A percentile compares a stretch with the other conserved stretches of the same genome.
These are phyloP conservation scores for Oplegnathus fasciatus DNA, from an alignment of 2,113 vertebrate species.

Conservation along the genomic window DNA sequence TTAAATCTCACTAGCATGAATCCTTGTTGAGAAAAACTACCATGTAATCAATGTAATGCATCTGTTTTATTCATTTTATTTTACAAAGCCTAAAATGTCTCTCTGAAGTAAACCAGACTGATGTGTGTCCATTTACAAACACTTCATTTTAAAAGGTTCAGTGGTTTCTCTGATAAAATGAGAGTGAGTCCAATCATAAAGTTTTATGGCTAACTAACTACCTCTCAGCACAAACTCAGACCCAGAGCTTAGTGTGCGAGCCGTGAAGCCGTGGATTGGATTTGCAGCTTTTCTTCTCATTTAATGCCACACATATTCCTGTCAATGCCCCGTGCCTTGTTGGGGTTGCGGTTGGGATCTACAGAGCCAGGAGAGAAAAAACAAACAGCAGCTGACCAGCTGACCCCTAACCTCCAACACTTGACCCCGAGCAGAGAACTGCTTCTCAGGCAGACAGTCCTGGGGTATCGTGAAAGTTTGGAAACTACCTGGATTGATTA, in stretches of 20 bases:
- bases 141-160: conserved; percentile 17
- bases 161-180: conserved; percentile 8
- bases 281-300: conserved; percentile 30
- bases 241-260: conserved; percentile 15
- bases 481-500: too few species aligned
- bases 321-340: neutral
- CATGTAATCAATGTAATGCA: neutral
- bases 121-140: neutral
- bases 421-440: neutral
- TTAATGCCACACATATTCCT: conserved; percentile 27
- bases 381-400: conserved; percentile 17
- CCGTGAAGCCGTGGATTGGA: conserved; percentile 27
- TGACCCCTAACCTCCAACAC: conserved; percentile 27
- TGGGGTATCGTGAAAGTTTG: neutral
- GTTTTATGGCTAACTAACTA: conserved; percentile 12
- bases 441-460: neutral
- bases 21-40: neutral
- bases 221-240: neutral
- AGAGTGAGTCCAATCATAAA: neutral
- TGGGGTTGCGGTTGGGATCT: neutral
- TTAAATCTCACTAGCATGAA: neutral
- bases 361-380: neutral
- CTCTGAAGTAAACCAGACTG: neutral
- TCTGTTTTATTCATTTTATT: neutral
- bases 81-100: neutral